Base-by-base conservation (phyloP, 2,113 vertebrate genomes). In the Phyllopteryx taeniolatus region DNA sequence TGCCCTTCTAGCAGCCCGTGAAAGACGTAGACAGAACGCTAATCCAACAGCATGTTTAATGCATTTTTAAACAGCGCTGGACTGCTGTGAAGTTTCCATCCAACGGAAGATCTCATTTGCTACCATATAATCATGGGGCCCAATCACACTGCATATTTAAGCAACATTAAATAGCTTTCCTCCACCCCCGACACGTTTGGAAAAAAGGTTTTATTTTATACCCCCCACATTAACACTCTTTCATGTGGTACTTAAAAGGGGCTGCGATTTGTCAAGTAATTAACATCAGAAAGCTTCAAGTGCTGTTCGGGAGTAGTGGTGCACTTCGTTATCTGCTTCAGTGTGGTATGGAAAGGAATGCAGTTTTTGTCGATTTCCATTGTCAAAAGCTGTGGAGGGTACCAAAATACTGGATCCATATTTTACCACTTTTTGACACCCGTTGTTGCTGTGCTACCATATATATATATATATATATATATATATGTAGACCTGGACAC, bases 111-210 rank as follows among this genome's bases (percentile, higher is more conserved):
- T 89, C 85, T 83, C 83, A 84, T 90, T 89, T 76, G 79, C 87
- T 90, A 80, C 90, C 82, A 92, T 93, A 91, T 92, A 93, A 91
- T 91, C 90, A 89, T 85, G 84, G 85, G 76, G 75, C 79, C 86
- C 84, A 91, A 93, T 91, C 90, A 91, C 85, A 89, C 88, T 89
- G 91, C 88, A 93, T 92, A 91, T 91, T 92, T 91, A 88, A 93
- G 87, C 85, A 89, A 86, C 87, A 87, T 88, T 91, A 90, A 89
- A 91, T 90, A 90, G 56, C 56, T 92, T 88, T 79, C 71, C 75
- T 80, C 78, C 74, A 83, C 82, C 87, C 87, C 81, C 27, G 27
- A 85, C 35, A 27, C 5, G 22, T 27, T 27, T 27, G 27, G 27
- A 1, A 27, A 27, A 27, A 27, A 27, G 27, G 27, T 27, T 27